Evolutionary conservation across 2,888 invertebrate species (phyloP), one percentile per base, ranked within the genome.

Genomic region (Barypeithes pellucidus): DNA sequence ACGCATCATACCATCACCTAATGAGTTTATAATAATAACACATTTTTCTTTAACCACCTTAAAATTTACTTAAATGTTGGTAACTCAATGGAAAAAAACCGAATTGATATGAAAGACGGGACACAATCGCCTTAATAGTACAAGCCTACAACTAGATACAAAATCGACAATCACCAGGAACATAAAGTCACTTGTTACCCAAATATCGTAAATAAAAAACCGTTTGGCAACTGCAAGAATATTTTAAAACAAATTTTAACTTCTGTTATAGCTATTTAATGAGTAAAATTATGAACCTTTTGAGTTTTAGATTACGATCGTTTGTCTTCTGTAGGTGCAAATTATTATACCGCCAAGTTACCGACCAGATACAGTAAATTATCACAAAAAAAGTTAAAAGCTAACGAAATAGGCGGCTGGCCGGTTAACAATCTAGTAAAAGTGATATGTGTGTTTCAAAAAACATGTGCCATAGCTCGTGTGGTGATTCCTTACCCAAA

Each of bases 191-290:
- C 33, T 67, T 59, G 39, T 12, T 67, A 36, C 67, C 54, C 33
- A 63, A 57, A 61, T 72, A 59, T 20, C 59, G 62, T 18, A 69
- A 72, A 57, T 14, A 62, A 61, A 52, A 66, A 65, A 68, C 67
- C 47, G 57, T 75, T 73, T 76, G 73, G 71, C 73, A 75, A 62
- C 73, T 60, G 50, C 36, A 57, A 61, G 57, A 52, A 54, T 36
- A 47, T 45, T 59, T 63, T 62, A 36, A 59, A 41, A 22, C 47
- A 63, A 69, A 36, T 57, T 14, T 36, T 11, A 69, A 69, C 54
- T 65, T 68, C 50, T 43, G 59, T 60, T 57, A 5, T 52, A 24
- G 1, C 29, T 24, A 24, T 14, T 33, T 43, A 60, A 39, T 54
- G 54, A 52, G 50, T 29, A 54, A 50, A 14, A 66, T 29, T n/a